phyloP scores from a whole-genome alignment of 1,140 invertebrate genomes.

The Drosophila mauritiana region DNA sequence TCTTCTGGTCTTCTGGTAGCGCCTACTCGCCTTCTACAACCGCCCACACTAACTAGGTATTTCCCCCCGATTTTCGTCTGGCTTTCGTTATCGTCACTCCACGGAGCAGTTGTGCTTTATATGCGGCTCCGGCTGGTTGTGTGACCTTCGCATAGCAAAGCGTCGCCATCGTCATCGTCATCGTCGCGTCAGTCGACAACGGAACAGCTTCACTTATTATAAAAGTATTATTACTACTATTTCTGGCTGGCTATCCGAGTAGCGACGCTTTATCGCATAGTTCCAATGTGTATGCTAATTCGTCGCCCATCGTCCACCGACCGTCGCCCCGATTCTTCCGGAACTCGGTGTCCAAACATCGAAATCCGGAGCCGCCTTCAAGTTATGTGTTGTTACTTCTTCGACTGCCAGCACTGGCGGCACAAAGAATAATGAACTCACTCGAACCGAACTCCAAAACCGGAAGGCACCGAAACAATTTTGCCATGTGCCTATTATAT shows the following conservation, averaged over 20 bases:
- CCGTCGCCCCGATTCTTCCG: background rate
- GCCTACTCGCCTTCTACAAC: slow-evolving; percentile 17
- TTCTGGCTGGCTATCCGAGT: slow-evolving; percentile 68
- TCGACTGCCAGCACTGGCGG: background rate
- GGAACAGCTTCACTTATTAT: slow-evolving; percentile 70
- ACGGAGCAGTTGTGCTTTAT: slow-evolving; percentile 7
- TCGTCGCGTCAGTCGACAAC: slow-evolving; percentile 41
- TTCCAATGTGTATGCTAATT: slow-evolving; percentile 70
- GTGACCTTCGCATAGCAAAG: slow-evolving; percentile 80
- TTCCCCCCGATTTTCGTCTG: background rate
- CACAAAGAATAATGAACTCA: slow-evolving; percentile 28
- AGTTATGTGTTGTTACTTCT: slow-evolving; percentile 21
- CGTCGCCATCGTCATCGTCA: slow-evolving; percentile 47
- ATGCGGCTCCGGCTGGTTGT: slow-evolving; percentile 36
- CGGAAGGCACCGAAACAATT: slow-evolving; percentile 53
- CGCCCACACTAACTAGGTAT: slow-evolving; percentile 22
- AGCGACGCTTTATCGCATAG: slow-evolving; percentile 77
- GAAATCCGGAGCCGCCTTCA: background rate
- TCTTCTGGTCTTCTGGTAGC: background rate
- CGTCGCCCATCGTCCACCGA: slow-evolving; percentile 1
- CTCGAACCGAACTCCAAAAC: slow-evolving; percentile 41
- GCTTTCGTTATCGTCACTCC: slow-evolving; percentile 41
- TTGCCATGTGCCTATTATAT: slow-evolving; percentile 6
- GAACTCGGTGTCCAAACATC: background rate
- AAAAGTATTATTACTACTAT: slow-evolving; percentile 64